Evolutionary conservation across 2,797 vertebrate species (phyloP), one percentile per base, ranked within the genome.

Genomic region (Rhinichthys osculus): DNA sequence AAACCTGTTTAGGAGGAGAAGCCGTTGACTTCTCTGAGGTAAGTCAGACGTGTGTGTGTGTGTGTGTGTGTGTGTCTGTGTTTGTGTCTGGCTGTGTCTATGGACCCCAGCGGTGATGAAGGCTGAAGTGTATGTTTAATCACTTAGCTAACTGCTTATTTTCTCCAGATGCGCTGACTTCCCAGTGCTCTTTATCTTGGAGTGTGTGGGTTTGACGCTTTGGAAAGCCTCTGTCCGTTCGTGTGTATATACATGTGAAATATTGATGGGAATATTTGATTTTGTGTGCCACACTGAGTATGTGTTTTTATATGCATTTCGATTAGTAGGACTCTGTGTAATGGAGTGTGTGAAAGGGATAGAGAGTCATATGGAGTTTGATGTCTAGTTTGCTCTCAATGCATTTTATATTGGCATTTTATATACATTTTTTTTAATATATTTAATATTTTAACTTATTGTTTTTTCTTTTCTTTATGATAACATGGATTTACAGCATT

Each of bases 131-230:
- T 94, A 92, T 96, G 94, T 95, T 95, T 95, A 95, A 92, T 95
- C 94, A 95, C 94, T 96, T 95, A 95, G 92, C 90, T 90, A 96
- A 93, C 94, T 92, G 93, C 94, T 95, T 93, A 95, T 96, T 95
- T 95, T 93, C 84, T 81, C 89, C 92, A 93, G 92, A 92, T 90
- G 91, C 89, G 86, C 87, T 89, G 90, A 85, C 91, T 92, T 91
- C 92, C 92, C 73, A 78, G 92, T 85, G 88, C 92, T 94, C 89
- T 92, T 93, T 95, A 93, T 94, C 89, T 88, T 81, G 89, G 89
- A 85, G 81, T 90, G 81, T 78, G 83, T 81, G 76, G 80, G 80
- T 83, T 78, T 81, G 79, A 80, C 21, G 70, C 19, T 64, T 72
- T 27, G 79, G 73, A 78, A 81, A 40, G 54, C 71, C 76, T 62